Percentiles rank a stretch among this genome's conserved stretches.
phyloP scores from a whole-genome alignment of 2,797 vertebrate species.

The Mormyrops attenuatus region DNA sequence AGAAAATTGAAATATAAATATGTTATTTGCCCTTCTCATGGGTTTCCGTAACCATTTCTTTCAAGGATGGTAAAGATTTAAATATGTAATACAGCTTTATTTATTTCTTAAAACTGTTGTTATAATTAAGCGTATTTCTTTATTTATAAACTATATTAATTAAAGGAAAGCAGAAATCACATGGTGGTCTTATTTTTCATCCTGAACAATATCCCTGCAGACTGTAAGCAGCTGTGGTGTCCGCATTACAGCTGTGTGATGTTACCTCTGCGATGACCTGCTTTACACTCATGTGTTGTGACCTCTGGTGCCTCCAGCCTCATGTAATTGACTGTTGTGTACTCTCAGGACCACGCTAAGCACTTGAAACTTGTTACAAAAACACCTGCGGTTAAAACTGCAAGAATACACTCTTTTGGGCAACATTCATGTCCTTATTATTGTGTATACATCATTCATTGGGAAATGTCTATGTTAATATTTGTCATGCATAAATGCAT shows the following conservation, averaged over 20 bases:
- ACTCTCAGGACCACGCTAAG: constrained; percentile 35
- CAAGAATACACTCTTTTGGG: background rate
- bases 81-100: background rate
- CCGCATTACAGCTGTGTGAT: background rate
- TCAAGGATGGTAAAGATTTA: background rate
- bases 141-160: background rate
- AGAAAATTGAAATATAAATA: background rate
- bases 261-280: background rate
- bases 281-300: constrained; percentile 34
- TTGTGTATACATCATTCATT: background rate
- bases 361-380: constrained; percentile 43
- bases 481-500: background rate
- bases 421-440: background rate
- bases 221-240: background rate
- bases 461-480: background rate
- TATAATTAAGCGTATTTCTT: background rate
- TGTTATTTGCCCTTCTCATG: background rate
- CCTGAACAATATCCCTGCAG: background rate
- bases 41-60: background rate
- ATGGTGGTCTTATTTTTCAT: background rate
- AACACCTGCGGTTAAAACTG: constrained; percentile 40
- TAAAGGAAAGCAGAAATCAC: background rate
- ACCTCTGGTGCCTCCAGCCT: constrained; percentile 37
- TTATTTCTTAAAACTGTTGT: background rate
- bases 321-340: constrained; percentile 44